Base-by-base conservation (phyloP, 2,797 vertebrate species). In the Echeneis naucrates region DNA sequence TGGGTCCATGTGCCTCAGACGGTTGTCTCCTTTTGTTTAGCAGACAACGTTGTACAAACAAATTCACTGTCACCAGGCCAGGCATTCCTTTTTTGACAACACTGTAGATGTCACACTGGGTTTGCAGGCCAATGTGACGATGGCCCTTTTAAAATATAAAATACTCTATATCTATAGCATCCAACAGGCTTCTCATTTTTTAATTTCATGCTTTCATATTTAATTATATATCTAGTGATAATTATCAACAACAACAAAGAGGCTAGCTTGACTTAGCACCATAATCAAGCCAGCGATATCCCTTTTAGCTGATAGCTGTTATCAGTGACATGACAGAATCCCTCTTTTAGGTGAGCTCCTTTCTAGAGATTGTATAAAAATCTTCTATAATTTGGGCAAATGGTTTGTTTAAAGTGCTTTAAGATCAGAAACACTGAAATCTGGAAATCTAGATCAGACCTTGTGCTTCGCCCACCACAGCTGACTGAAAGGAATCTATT, bases 1-100 rank as follows among this genome's bases (percentile, higher is more conserved):
- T 26, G 51, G 19, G 23, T 42, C 27, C 23, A 9, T 68, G 68
- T 55, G 19, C 66, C 58, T 40, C 26, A 55, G 69, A 62, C 52
- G 54, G 26, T 23, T 27, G 10, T 44, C 52, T 48, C 42, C 53
- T 70, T 37, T 16, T 8, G 19, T 72, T 32, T 40, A 2, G 32
- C 26, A 50, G 61, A 68, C 76, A 78, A 79, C 69, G 72, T 81
- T 70, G 30, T 40, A 52, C 24, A 14, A 17, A 17, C 42, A 21
- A 59, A 63, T 81, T 81, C 77, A 50, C 51, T 21, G 35, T 24
- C 9, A 1, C 6, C 58, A 23, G 38, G 48, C 30, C 61, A 65
- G 33, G 16, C 30, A 3, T 60, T 17, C 66, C 23, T 79, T 57
- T 63, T 56, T 44, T 45, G 24, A 52, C 56, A 35, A 16, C 45